Conservation (phyloP, 2,888 invertebrate genomes). For the Heliconius ethilla region DNA sequence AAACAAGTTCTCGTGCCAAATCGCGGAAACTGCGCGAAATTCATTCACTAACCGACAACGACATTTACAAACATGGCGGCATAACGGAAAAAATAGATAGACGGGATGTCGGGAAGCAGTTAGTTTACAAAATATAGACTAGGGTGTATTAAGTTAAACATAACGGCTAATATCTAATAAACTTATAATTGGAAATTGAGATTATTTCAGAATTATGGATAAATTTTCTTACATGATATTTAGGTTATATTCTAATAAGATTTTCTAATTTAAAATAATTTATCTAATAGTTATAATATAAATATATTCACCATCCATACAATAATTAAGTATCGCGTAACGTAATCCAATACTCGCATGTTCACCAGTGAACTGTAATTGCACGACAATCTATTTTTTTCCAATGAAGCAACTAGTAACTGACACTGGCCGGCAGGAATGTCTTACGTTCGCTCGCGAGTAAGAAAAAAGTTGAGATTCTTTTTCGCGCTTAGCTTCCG, state of each 20-base stretch:
- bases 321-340: slow-evolving; percentile 51
- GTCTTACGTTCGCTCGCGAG: slow-evolving; percentile 60
- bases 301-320: slow-evolving; percentile 38
- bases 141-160: slow-evolving; percentile 64
- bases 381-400: slow-evolving; percentile 51
- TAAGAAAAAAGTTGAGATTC: slow-evolving; percentile 78
- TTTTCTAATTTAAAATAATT: not conserved
- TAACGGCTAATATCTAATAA: slow-evolving; percentile 48
- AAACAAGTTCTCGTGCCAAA: slow-evolving; percentile 57
- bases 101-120: slow-evolving; percentile 71
- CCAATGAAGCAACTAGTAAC: slow-evolving; percentile 55
- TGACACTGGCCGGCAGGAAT: slow-evolving; percentile 75
- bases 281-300: slow-evolving; percentile 12
- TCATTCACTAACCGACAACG: slow-evolving; percentile 72
- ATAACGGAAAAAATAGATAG: slow-evolving; percentile 77
- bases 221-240: not conserved
- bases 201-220: not conserved
- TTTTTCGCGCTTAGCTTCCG: slow-evolving; percentile 78
- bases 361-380: slow-evolving; percentile 50
- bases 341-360: slow-evolving; percentile 51
- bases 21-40: slow-evolving; percentile 76
- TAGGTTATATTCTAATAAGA: not conserved
- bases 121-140: slow-evolving; percentile 78
- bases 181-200: not conserved
- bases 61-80: slow-evolving; percentile 76